Conservation (phyloP, 1,140 invertebrate species). For the Diachasma alloeum region DNA sequence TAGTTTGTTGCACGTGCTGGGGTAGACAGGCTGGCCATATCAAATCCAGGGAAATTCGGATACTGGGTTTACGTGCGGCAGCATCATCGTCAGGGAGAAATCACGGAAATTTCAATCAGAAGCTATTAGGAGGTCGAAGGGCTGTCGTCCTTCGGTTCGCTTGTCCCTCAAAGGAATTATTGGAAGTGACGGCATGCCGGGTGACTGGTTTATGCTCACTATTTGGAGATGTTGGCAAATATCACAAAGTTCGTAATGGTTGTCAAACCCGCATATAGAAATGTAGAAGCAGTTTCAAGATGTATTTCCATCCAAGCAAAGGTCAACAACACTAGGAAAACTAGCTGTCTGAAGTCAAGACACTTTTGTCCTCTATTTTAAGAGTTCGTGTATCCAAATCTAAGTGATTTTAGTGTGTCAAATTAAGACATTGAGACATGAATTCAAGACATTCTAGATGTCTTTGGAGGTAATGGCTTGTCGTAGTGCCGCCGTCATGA, state of each 20-base stretch:
- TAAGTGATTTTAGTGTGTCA: no score
- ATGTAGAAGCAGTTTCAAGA: not conserved
- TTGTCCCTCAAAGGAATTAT: not conserved
- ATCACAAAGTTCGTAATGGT: slow-evolving; percentile 19
- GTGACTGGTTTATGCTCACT: slow-evolving; percentile 27
- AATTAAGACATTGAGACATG: no score
- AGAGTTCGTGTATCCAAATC: no score
- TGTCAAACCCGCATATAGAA: not conserved
- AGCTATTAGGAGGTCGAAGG: slow-evolving; percentile 36
- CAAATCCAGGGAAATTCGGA: not conserved
- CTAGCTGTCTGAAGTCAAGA: no score
- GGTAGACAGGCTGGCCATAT: not conserved
- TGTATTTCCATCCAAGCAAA: not conserved
- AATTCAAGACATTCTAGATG: no score
- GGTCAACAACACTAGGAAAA: not conserved
- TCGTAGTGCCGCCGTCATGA: no score
- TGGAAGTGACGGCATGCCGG: not conserved
- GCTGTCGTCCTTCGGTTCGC: not conserved
- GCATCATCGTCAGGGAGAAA: slow-evolving; percentile 35
- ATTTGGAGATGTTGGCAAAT: slow-evolving; percentile 41
- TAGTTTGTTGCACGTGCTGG: slow-evolving; percentile 4
- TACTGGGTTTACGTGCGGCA: not conserved
- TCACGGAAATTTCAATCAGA: slow-evolving; percentile 53
- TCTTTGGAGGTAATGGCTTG: no score
- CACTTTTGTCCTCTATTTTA: no score